Percentiles rank a stretch among this genome's conserved stretches.
phyloP scores from a whole-genome alignment of 1,140 invertebrate species.

The Meloidogyne exigua region DNA sequence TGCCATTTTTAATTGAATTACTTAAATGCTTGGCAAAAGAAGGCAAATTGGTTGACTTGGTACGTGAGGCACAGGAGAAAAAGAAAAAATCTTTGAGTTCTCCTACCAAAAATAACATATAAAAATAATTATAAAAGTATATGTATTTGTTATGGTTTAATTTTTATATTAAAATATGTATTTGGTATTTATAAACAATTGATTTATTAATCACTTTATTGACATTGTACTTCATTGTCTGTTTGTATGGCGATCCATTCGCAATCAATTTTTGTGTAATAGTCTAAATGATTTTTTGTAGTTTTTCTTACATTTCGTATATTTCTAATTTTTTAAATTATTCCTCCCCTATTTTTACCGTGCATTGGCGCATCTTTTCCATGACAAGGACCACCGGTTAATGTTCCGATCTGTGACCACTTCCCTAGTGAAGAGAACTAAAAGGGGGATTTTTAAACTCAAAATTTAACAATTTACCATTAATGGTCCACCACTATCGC shows the following conservation, averaged over 20 bases:
- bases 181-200: too few relatives aligned
- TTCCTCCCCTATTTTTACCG: too few relatives aligned
- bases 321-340: too few relatives aligned
- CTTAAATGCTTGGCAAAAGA: constrained; percentile 84
- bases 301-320: background rate
- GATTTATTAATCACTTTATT: background rate
- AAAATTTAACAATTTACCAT: background rate
- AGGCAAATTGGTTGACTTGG: constrained; percentile 75
- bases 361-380: constrained; percentile 20
- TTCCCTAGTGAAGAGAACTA: constrained; percentile 3
- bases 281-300: background rate
- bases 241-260: constrained; percentile 26
- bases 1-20: constrained; percentile 93
- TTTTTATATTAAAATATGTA: too few relatives aligned
- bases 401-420: constrained; percentile 20
- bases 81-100: background rate
- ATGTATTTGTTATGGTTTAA: background rate
- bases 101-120: background rate
- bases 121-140: background rate
- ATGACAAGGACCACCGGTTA: constrained; percentile 21
- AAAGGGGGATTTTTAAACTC: background rate
- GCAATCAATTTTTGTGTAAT: constrained; percentile 26
- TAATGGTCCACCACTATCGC: background rate
- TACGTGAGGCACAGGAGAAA: background rate
- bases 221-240: constrained; percentile 17